These are phyloP conservation scores for Sinocyclocheilus anophthalmus DNA, from an alignment of 2,113 vertebrate species.

Conservation along the genomic window DNA sequence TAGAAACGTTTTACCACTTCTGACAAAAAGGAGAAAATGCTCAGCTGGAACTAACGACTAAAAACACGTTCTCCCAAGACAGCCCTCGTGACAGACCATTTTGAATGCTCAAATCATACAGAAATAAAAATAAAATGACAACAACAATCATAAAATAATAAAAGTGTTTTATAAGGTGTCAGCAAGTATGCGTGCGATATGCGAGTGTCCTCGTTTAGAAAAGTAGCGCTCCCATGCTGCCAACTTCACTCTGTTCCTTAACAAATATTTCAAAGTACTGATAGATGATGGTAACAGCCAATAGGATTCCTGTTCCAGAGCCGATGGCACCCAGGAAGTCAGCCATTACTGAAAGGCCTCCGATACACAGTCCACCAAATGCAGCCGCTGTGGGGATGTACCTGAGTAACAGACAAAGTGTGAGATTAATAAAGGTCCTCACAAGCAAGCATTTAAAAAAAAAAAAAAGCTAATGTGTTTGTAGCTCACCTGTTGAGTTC, in stretches of 20 bases:
- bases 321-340: slow-evolving; percentile 97
- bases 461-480: neutral
- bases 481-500: slow-evolving; percentile 91
- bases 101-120: slow-evolving; percentile 29
- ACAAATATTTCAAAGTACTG: slow-evolving; percentile 99
- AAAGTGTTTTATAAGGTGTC: slow-evolving; percentile 39
- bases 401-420: slow-evolving; percentile 68
- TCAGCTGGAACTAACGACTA: neutral
- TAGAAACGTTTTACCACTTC: slow-evolving; percentile 8
- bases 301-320: slow-evolving; percentile 94
- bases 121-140: slow-evolving; percentile 37
- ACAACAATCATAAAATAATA: slow-evolving; percentile 52
- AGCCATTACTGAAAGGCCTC: slow-evolving; percentile 94
- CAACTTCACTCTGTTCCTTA: slow-evolving; percentile 98
- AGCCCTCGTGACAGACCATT: slow-evolving; percentile 46
- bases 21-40: slow-evolving; percentile 28
- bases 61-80: slow-evolving; percentile 21
- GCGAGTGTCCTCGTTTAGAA: slow-evolving; percentile 78
- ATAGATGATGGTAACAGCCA: slow-evolving; percentile 99
- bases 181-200: slow-evolving; percentile 30
- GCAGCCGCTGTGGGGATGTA: slow-evolving; percentile 98
- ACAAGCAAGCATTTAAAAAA: neutral
- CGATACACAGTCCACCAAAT: slow-evolving; percentile 97
- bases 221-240: slow-evolving; percentile 96
- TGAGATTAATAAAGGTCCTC: neutral